Percentiles rank a stretch among this genome's conserved stretches.
Evolutionary conservation across 92 coral and sea anemone species (phyloP).

Genomic region (Porites evermanni): DNA sequence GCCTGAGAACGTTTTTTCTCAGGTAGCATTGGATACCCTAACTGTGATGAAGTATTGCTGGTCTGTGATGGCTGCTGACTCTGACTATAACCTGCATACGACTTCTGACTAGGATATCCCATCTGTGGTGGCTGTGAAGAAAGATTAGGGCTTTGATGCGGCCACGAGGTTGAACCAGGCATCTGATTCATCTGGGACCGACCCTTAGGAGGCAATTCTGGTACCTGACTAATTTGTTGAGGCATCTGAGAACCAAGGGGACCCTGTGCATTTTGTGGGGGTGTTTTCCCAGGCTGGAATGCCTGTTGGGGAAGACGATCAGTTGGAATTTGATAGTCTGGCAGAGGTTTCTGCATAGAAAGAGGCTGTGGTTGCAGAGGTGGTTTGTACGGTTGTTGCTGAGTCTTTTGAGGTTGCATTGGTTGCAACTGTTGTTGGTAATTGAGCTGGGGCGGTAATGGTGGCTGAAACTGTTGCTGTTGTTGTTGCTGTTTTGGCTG

Average conservation of each 20-base stretch:
- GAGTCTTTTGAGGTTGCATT: slow-evolving; percentile 49
- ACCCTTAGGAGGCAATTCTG: slow-evolving; percentile 24
- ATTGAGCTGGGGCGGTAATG: slow-evolving; percentile 30
- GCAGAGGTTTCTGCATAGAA: slow-evolving; percentile 15
- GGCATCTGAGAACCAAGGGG: slow-evolving; percentile 4
- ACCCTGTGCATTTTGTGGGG: not conserved
- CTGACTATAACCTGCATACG: slow-evolving; percentile 5
- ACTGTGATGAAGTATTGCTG: slow-evolving; percentile 11
- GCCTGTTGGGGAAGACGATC: slow-evolving; percentile 16
- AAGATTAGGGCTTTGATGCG: slow-evolving; percentile 4
- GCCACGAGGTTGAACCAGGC: slow-evolving; percentile 10
- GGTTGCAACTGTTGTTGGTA: slow-evolving; percentile 57
- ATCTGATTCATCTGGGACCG: slow-evolving; percentile 18
- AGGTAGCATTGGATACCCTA: slow-evolving; percentile 6
- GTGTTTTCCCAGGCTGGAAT: slow-evolving; percentile 6
- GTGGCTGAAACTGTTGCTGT: slow-evolving; percentile 39
- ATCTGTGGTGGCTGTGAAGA: slow-evolving; percentile 9
- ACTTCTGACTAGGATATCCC: slow-evolving; percentile 10
- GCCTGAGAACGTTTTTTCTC: slow-evolving; percentile 21
- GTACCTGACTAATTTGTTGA: slow-evolving; percentile 1
- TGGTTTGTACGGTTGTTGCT: slow-evolving; percentile 27
- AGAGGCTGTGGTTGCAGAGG: slow-evolving; percentile 26
- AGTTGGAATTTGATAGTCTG: slow-evolving; percentile 12
- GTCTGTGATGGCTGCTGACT: slow-evolving; percentile 32
- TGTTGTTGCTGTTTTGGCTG: slow-evolving; percentile 39